These are phyloP conservation scores for Charaxes varanes DNA, from an alignment of 1,140 invertebrate species.

Conservation along the genomic window DNA sequence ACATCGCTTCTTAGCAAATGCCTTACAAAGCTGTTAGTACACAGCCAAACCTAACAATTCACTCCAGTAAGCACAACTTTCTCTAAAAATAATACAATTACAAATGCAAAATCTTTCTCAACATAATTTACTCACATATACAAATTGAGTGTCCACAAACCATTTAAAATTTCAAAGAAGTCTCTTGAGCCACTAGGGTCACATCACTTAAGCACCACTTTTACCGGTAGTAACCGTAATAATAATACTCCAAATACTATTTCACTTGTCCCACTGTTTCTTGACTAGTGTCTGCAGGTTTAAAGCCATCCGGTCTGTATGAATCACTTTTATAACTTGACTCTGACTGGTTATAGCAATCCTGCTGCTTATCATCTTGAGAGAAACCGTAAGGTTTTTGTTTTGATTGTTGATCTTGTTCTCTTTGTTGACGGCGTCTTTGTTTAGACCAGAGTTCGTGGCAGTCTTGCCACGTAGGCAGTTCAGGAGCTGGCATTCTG, in stretches of 20 bases:
- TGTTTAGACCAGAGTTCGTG: conserved; percentile 99
- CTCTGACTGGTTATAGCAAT: conserved; percentile 30
- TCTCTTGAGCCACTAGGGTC: too few relatives aligned
- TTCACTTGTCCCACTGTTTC: conserved; percentile 56
- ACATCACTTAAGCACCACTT: conserved; percentile 21
- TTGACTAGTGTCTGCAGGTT: conserved; percentile 34
- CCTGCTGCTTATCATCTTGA: conserved; percentile 31
- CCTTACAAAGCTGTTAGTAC: too few relatives aligned
- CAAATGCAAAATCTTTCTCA: too few relatives aligned
- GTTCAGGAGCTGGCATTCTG: conserved; percentile 87
- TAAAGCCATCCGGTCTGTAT: conserved; percentile 40
- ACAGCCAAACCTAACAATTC: too few relatives aligned
- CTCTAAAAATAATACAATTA: too few relatives aligned
- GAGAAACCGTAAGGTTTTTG: conserved; percentile 40
- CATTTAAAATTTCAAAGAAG: too few relatives aligned
- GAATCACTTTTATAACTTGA: conserved; percentile 39
- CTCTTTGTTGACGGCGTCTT: conserved; percentile 84
- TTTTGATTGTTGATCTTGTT: conserved; percentile 80
- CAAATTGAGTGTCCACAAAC: too few relatives aligned
- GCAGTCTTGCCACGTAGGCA: conserved; percentile 98
- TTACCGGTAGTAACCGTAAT: conserved; percentile 32
- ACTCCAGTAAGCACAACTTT: too few relatives aligned
- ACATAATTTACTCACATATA: too few relatives aligned
- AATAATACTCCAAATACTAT: conserved; percentile 51
- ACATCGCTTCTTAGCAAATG: too few relatives aligned